Evolutionary conservation across 2,113 vertebrate species (phyloP).

Genomic region (Colius striatus): DNA sequence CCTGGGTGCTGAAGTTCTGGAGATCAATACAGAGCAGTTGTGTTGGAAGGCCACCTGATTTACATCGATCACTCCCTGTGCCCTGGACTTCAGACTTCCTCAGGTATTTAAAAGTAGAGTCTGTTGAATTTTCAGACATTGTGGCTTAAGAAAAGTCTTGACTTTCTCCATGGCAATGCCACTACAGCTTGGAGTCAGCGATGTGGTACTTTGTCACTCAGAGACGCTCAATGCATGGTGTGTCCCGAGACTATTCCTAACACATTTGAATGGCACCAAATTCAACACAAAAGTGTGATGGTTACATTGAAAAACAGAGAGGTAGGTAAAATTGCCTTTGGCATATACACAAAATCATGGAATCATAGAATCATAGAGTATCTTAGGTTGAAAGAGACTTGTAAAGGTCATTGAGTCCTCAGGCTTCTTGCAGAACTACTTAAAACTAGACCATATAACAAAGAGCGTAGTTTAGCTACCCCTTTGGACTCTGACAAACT

Average conservation of each 20-base stretch:
- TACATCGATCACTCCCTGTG: background rate
- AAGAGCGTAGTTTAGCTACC: fast-evolving
- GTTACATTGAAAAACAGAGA: background rate
- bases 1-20: background rate
- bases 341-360: background rate
- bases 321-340: background rate
- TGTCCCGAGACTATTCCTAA: background rate
- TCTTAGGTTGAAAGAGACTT: background rate
- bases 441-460: background rate
- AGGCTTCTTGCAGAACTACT: background rate
- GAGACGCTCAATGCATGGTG: background rate
- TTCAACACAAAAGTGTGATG: background rate
- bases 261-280: background rate
- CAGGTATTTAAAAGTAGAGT: background rate
- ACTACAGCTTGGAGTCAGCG: background rate
- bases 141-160: background rate
- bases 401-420: background rate
- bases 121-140: background rate
- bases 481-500: background rate
- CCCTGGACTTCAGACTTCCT: background rate
- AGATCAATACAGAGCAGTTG: background rate
- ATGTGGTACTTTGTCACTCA: background rate
- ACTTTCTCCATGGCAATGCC: background rate
- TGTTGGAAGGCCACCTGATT: background rate
- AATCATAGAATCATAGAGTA: background rate